Conservation (phyloP, 2,888 invertebrate genomes). For the Himalopsyche japonica region DNA sequence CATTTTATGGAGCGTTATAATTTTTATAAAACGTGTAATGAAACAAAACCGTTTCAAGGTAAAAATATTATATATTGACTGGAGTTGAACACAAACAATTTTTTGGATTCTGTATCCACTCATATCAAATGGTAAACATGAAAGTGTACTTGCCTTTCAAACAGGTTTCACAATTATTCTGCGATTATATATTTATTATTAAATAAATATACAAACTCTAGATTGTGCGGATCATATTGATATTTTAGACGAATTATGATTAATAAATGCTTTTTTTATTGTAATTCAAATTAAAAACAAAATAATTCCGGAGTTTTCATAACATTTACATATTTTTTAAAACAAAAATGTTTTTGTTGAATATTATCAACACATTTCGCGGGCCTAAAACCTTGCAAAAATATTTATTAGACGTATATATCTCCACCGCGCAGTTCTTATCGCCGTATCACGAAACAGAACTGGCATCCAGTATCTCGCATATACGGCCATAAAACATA, state of each 20-base stretch:
- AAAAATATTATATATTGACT: background rate
- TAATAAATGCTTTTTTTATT: no score
- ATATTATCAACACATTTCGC: background rate
- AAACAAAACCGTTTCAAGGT: background rate
- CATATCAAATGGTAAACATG: no score
- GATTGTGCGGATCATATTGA: no score
- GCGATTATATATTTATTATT: no score
- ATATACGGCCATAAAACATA: background rate
- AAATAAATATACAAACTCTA: no score
- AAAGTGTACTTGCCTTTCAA: no score
- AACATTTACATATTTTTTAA: no score
- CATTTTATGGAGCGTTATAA: background rate
- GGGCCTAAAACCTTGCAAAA: background rate
- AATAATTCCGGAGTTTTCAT: no score
- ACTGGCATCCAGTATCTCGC: background rate
- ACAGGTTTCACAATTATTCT: no score
- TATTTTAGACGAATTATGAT: no score
- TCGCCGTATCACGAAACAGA: background rate
- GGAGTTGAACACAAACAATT: background rate
- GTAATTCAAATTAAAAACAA: no score
- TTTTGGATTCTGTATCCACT: background rate
- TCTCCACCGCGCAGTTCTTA: background rate
- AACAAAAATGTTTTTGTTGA: no score
- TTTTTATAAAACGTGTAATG: background rate
- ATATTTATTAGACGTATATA: background rate